Base-by-base conservation (phyloP, 2,888 invertebrate genomes). In the Altica lythri region DNA sequence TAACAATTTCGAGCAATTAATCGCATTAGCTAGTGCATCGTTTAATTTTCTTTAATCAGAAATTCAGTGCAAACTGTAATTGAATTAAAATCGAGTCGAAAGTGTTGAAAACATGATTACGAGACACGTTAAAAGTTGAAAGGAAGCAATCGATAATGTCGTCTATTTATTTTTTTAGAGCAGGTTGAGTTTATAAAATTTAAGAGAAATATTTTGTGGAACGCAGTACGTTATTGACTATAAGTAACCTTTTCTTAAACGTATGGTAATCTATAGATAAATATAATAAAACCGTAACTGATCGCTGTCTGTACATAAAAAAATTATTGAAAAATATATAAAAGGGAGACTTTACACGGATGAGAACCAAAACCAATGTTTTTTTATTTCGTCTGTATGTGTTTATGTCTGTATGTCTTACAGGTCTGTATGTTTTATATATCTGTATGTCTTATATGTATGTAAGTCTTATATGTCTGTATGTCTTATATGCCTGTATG, bases 11-110 rank as follows among this genome's bases (percentile, higher is more conserved):
- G 13, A 49, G 32, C 38, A 49, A 44, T 51, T 43, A 51, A n/a
- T 35, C 25, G 12, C 13, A 18, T 43, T 12, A 29, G 29, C 13
- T 37, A 43, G 35, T 47, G 47, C 27, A 43, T 35, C 42, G 17
- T 51, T 56, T 60, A 62, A 62, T 60, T 62, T 63, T 63, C 63
- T 63, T 59, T 63, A 63, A 62, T 62, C 62, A 62, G 59, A 59
- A 61, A 62, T 61, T 58, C 55, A 50, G 56, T 57, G 57, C 55
- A 57, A 42, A 55, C 48, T 53, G 46, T 59, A 59, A 62, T 61
- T 48, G 52, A 61, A 62, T 62, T 63, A 57, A 57, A 57, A 58
- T 53, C 48, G 55, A 61, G 56, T 56, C 49, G 46, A 38, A 59
- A 61, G 58, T 59, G 59, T 57, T 55, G 59, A 55, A 61, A 59